Conservation (phyloP, 2,888 invertebrate genomes). For the Stenurella melanura region DNA sequence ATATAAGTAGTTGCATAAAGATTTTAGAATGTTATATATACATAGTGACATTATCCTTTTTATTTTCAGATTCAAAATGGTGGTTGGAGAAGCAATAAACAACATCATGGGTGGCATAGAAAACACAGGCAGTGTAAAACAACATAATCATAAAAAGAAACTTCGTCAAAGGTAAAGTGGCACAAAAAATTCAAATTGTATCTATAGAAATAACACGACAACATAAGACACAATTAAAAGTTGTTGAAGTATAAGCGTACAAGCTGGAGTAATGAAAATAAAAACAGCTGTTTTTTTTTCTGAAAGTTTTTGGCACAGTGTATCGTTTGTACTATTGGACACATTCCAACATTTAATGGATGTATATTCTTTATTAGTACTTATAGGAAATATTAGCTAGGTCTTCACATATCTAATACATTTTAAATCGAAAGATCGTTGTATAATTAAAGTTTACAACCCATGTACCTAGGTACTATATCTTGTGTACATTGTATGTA, state of each 20-base stretch:
- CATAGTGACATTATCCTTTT: conserved; percentile 44
- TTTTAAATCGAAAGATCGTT: background rate
- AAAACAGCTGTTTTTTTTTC: conserved; percentile 12
- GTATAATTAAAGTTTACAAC: background rate
- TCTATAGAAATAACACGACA: background rate
- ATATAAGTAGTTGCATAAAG: too few species aligned
- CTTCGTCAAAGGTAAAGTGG: conserved; percentile 86
- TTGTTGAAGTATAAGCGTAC: conserved; percentile 3
- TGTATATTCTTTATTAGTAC: conserved; percentile 9
- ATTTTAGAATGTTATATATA: background rate
- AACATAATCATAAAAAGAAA: conserved; percentile 92
- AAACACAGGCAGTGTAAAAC: conserved; percentile 90
- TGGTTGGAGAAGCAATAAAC: conserved; percentile 89
- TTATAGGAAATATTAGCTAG: conserved; percentile 10
- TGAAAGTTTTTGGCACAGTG: conserved; percentile 7
- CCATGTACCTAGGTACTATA: background rate
- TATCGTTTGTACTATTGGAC: conserved; percentile 20
- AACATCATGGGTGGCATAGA: conserved; percentile 94
- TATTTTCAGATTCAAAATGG: conserved; percentile 79
- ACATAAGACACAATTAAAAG: background rate
- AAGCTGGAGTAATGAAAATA: conserved; percentile 4
- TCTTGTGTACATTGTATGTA: background rate
- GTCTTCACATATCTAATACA: background rate
- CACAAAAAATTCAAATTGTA: background rate
- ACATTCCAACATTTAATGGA: conserved; percentile 28